Conservation (phyloP, 2,888 invertebrate species). For the Agrotis clavis region DNA sequence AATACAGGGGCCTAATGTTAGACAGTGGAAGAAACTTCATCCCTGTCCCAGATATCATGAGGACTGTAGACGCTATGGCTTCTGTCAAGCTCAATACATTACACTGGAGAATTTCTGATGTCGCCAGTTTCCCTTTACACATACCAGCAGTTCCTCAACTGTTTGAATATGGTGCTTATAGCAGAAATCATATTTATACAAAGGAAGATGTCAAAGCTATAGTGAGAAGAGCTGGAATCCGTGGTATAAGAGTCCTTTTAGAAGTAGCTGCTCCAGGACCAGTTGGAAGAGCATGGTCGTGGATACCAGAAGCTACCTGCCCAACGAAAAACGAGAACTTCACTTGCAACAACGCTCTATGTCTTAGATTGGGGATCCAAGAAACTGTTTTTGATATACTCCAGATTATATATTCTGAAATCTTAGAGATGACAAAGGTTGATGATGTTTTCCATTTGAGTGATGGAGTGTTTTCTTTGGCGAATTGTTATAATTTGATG, state of each 20-base stretch:
- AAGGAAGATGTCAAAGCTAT: conserved; percentile 93
- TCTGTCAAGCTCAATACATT: conserved; percentile 97
- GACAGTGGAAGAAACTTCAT: conserved; percentile 98
- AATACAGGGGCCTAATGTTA: conserved; percentile 96
- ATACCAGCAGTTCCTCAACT: conserved; percentile 93
- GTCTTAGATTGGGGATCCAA: conserved; percentile 94
- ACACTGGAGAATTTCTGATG: conserved; percentile 97
- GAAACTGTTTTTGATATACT: conserved; percentile 93
- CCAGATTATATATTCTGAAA: conserved; percentile 93
- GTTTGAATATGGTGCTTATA: conserved; percentile 95
- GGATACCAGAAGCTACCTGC: conserved; percentile 92
- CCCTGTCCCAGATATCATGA: conserved; percentile 93
- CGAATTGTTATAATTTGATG: conserved; percentile 93
- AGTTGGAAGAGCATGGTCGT: conserved; percentile 96
- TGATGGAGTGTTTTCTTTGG: conserved; percentile 93
- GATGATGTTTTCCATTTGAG: conserved; percentile 95
- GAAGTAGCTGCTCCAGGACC: conserved; percentile 97
- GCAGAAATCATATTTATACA: conserved; percentile 93
- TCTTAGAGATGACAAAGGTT: conserved; percentile 93
- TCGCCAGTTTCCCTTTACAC: conserved; percentile 96
- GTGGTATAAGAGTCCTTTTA: conserved; percentile 96
- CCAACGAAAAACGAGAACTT: conserved; percentile 69
- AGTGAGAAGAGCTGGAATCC: conserved; percentile 93
- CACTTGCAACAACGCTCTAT: conserved; percentile 94
- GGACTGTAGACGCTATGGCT: conserved; percentile 96